Conservation (phyloP, 92 coral and sea anemone genomes). For the Actinernus sp. region DNA sequence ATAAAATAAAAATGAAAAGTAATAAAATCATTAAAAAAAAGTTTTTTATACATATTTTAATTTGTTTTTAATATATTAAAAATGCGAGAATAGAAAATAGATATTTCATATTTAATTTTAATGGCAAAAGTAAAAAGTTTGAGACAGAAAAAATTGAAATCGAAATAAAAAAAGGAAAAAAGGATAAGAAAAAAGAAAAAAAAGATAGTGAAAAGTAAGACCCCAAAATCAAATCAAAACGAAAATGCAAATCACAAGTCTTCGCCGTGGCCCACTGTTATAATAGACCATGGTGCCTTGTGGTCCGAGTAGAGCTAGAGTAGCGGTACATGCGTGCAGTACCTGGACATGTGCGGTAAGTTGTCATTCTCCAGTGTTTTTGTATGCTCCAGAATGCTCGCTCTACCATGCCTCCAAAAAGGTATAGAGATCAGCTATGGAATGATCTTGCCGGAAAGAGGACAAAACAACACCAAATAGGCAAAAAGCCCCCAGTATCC, state of each 20-base stretch:
- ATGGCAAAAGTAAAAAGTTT: neutral
- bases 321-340: neutral
- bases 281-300: neutral
- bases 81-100: neutral
- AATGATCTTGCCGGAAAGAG: neutral
- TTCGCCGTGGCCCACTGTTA: neutral
- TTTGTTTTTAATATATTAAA: neutral
- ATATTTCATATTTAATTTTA: too few species aligned
- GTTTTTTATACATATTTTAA: too few species aligned
- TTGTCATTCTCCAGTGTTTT: too few species aligned
- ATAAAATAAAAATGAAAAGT: neutral
- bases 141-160: neutral
- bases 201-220: neutral
- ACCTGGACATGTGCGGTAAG: too few species aligned
- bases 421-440: too few species aligned
- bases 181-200: neutral
- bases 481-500: neutral
- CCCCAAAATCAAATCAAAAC: neutral
- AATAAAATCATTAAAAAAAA: too few species aligned
- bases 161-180: neutral
- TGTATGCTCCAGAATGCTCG: too few species aligned
- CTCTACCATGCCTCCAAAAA: too few species aligned
- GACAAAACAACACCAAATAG: neutral
- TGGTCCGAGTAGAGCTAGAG: neutral
- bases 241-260: neutral